Conservation (phyloP, 2,888 invertebrate genomes). For the Aelia acuminata region DNA sequence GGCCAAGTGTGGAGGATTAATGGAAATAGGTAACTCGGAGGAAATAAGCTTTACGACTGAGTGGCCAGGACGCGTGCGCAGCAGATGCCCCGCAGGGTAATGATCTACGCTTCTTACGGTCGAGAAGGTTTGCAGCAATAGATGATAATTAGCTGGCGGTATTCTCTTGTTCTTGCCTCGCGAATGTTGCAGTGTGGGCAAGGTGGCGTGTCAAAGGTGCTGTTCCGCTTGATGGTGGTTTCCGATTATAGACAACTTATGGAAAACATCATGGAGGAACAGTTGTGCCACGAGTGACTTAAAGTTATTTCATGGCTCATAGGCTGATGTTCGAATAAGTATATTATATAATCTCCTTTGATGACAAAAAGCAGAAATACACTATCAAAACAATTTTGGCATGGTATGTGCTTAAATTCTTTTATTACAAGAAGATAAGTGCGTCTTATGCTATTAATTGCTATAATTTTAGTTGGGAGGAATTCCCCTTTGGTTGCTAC, state of each 20-base stretch:
- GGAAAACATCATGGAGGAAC: background rate
- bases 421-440: background rate
- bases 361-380: background rate
- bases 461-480: background rate
- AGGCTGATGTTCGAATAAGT: background rate
- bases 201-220: background rate
- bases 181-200: background rate
- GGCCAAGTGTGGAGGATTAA: constrained; percentile 28
- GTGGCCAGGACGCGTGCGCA: constrained; percentile 30
- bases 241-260: background rate
- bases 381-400: background rate
- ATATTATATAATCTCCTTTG: background rate
- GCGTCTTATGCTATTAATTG: background rate
- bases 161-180: background rate
- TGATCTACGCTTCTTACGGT: constrained; percentile 18
- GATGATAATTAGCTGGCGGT: background rate
- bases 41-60: constrained; percentile 17
- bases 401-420: background rate
- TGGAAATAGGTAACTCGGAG: constrained; percentile 14
- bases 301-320: too few relatives aligned
- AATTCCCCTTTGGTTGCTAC: background rate
- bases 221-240: background rate
- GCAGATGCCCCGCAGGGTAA: constrained; percentile 20
- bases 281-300: too few relatives aligned
- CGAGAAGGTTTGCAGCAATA: background rate